A percentile compares a stretch with the other conserved stretches of the same genome.
Evolutionary conservation across 92 coral and sea anemone genomes (phyloP).

Genomic region (Epizoanthus illoricatus): DNA sequence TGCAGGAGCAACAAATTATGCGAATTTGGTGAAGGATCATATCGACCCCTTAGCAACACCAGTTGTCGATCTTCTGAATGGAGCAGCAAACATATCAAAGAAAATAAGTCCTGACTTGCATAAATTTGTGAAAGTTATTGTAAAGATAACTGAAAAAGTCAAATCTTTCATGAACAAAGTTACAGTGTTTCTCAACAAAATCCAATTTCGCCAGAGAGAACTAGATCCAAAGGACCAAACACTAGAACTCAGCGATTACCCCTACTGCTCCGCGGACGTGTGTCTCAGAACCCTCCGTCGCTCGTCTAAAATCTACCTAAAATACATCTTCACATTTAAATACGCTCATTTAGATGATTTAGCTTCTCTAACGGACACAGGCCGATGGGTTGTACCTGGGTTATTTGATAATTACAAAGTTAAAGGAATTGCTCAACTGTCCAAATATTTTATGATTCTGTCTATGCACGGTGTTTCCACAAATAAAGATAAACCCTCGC

Average conservation of each 20-base stretch:
- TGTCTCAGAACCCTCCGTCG: constrained; percentile 78
- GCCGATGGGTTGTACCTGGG: constrained; percentile 94
- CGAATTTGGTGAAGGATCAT: constrained; percentile 61
- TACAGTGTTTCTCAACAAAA: constrained; percentile 71
- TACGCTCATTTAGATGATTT: constrained; percentile 94
- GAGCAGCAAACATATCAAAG: constrained; percentile 77
- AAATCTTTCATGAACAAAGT: constrained; percentile 73
- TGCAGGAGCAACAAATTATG: constrained; percentile 69
- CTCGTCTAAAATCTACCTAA: constrained; percentile 77
- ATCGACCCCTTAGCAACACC: constrained; percentile 72
- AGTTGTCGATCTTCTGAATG: constrained; percentile 72
- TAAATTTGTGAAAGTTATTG: constrained; percentile 60
- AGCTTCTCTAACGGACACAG: constrained; percentile 74
- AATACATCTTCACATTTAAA: constrained; percentile 81
- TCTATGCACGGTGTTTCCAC: constrained; percentile 93
- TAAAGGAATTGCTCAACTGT: constrained; percentile 72
- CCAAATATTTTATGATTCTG: constrained; percentile 63
- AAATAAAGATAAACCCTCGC: constrained; percentile 76
- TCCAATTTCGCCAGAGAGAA: constrained; percentile 91
- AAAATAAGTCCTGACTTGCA: constrained; percentile 72
- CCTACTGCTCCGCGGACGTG: constrained; percentile 84
- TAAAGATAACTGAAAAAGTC: constrained; percentile 59
- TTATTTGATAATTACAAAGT: constrained; percentile 93
- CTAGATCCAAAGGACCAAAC: constrained; percentile 71
- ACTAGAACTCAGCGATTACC: constrained; percentile 65